Evolutionary conservation across 2,797 vertebrate species (phyloP).

Genomic region (Cuniculus paca): DNA sequence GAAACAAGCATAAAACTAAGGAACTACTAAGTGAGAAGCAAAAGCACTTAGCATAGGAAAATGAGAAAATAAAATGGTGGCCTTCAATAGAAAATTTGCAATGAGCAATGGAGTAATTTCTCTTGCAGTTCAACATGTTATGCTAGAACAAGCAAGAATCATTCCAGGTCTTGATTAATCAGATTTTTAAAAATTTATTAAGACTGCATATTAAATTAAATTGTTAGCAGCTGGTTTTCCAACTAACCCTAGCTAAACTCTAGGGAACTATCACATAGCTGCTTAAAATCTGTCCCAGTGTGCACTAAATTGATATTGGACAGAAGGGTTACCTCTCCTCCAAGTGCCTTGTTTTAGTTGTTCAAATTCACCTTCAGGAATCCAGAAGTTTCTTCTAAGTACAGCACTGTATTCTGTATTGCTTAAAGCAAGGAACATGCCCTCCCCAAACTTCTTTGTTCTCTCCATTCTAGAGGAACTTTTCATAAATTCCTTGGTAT

Average conservation of each 20-base stretch:
- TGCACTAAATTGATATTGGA: not conserved
- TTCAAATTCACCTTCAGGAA: conserved; percentile 51
- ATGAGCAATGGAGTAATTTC: conserved; percentile 26
- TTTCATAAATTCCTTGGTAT: not conserved
- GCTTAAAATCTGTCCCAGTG: conserved; percentile 57
- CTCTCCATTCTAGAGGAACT: not conserved
- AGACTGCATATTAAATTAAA: conserved; percentile 74
- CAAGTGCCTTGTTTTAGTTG: not conserved
- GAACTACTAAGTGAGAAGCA: not conserved
- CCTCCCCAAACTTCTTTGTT: not conserved
- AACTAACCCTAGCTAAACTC: conserved; percentile 58
- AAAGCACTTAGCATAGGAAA: not conserved
- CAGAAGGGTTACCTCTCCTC: conserved; percentile 4
- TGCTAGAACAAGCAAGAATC: conserved; percentile 19
- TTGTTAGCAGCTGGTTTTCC: conserved; percentile 74
- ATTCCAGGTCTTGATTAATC: conserved; percentile 10
- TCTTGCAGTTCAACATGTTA: conserved; percentile 18
- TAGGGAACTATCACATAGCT: conserved; percentile 37
- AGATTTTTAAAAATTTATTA: conserved; percentile 69
- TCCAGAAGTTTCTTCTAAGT: not conserved
- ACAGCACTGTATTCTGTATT: not conserved
- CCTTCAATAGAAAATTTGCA: not conserved
- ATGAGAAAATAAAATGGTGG: conserved; percentile 1
- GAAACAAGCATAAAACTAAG: conserved; percentile 27
- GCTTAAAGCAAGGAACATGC: not conserved